Base-by-base conservation (phyloP, 2,797 vertebrate genomes). In the Selene dorsalis region DNA sequence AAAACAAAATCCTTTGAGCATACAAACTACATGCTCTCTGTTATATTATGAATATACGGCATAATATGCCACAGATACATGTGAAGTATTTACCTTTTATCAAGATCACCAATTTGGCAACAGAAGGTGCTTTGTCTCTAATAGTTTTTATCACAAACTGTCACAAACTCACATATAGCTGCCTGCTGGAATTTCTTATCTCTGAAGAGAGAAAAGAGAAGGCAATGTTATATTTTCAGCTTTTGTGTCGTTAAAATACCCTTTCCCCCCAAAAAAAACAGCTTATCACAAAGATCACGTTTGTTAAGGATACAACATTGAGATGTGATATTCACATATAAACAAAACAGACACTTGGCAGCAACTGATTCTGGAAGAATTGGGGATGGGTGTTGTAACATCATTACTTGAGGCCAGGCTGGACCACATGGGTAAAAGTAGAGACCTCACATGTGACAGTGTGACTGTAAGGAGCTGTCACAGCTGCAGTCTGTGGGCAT, bases 241-340 rank as follows among this genome's bases (percentile, higher is more conserved):
- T 86, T 88, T 82, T 73, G 86, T 90, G 82, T 87, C 78, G 4
- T 84, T 79, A 78, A 83, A 86, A 78, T 69, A 82, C 58, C 48
- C 73, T 13, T 48, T 4, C 17, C 39, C 64, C 68, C 32, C n/a
- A 7, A 52, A 50, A 69, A 79, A 75, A 88, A 92, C 81, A 90
- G 85, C 85, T 90, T 87, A 92, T 92, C 83, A 84, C 84, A 87
- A 82, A 86, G 69, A 85, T 89, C 79, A 92, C 82, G 65, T 80
- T 82, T 79, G 84, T 88, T 83, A 87, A 91, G 74, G 84, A 88
- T 87, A 92, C 92, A 82, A 92, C 90, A 92, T 72, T 92, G 81
- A 92, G 84, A 92, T 92, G 91, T 90, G 83, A 85, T 89, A 92
- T 90, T 93, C 84, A 94, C 89, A 90, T 84, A 89, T 69, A 87